Evolutionary conservation across 53 echinoderm and acorn worm species (phyloP).

Genomic region (Glandiceps talaboti): DNA sequence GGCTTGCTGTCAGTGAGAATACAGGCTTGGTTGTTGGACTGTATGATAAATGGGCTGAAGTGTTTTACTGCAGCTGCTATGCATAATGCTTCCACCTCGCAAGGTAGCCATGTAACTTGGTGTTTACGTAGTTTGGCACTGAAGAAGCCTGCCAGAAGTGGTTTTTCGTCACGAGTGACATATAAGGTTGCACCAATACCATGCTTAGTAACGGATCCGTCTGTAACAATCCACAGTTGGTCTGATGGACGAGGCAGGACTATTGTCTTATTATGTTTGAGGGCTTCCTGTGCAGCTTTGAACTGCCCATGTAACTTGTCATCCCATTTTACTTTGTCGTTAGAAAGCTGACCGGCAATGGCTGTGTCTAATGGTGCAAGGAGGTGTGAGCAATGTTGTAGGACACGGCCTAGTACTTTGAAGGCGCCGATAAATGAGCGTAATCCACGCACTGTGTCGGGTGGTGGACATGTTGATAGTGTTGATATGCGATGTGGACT

Average conservation of each 20-base stretch:
- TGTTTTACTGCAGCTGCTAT: slow-evolving; percentile 30
- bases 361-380: too few relatives aligned
- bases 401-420: neutral
- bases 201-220: slow-evolving; percentile 29
- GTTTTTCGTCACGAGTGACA: slow-evolving; percentile 27
- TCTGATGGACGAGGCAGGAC: slow-evolving; percentile 12
- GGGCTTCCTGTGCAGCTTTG: too few relatives aligned
- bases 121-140: too few relatives aligned
- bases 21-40: neutral
- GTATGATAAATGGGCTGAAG: slow-evolving; percentile 40
- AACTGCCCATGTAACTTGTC: too few relatives aligned
- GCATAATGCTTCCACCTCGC: slow-evolving; percentile 38
- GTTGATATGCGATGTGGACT: slow-evolving; percentile 42
- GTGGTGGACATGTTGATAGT: slow-evolving; percentile 16
- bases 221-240: slow-evolving; percentile 50
- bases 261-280: too few relatives aligned
- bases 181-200: slow-evolving; percentile 44
- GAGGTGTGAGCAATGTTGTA: neutral
- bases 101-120: slow-evolving; percentile 33
- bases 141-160: slow-evolving; percentile 20
- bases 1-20: too few relatives aligned
- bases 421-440: slow-evolving; percentile 29
- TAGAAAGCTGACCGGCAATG: too few relatives aligned
- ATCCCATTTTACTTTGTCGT: too few relatives aligned
- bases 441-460: slow-evolving; percentile 15